Conservation (phyloP, 2,888 invertebrate species). For the Pycnomerus fuliginosus region DNA sequence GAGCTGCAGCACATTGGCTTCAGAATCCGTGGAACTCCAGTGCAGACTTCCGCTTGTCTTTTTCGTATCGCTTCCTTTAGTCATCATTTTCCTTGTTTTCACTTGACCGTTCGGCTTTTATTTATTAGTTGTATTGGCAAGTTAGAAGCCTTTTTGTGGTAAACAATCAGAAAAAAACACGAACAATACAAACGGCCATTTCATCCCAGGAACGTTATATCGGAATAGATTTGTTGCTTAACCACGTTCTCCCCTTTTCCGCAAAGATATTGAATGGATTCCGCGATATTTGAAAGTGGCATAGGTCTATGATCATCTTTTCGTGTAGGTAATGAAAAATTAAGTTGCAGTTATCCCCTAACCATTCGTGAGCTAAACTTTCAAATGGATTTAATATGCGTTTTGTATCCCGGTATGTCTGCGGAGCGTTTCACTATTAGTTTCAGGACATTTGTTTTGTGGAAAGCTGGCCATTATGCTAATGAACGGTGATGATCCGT, state of each 20-base stretch:
- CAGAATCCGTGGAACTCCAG: too few relatives aligned
- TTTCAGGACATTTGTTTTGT: constrained; percentile 33
- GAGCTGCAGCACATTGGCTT: constrained; percentile 42
- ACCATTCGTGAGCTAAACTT: constrained; percentile 19
- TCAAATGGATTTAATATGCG: constrained; percentile 17
- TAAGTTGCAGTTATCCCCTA: too few relatives aligned
- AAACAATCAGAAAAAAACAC: constrained; percentile 3
- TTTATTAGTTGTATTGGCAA: constrained; percentile 22
- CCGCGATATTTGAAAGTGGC: constrained; percentile 3
- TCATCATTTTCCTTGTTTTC: too few relatives aligned
- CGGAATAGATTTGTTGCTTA: constrained; percentile 12
- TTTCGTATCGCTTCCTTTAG: too few relatives aligned
- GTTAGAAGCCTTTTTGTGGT: constrained; percentile 16
- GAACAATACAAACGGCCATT: constrained; percentile 18
- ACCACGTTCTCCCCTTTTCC: not conserved
- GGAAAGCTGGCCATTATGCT: constrained; percentile 41
- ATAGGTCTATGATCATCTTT: too few relatives aligned
- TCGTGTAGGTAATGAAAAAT: too few relatives aligned
- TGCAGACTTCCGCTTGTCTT: too few relatives aligned
- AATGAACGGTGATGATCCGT: constrained; percentile 45
- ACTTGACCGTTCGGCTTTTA: too few relatives aligned
- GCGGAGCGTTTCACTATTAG: constrained; percentile 21
- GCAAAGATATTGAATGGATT: not conserved
- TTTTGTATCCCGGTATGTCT: constrained; percentile 21
- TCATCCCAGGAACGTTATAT: constrained; percentile 12